These are phyloP conservation scores for Acromyrmex heyeri DNA, from an alignment of 1,140 invertebrate genomes.

Conservation along the genomic window DNA sequence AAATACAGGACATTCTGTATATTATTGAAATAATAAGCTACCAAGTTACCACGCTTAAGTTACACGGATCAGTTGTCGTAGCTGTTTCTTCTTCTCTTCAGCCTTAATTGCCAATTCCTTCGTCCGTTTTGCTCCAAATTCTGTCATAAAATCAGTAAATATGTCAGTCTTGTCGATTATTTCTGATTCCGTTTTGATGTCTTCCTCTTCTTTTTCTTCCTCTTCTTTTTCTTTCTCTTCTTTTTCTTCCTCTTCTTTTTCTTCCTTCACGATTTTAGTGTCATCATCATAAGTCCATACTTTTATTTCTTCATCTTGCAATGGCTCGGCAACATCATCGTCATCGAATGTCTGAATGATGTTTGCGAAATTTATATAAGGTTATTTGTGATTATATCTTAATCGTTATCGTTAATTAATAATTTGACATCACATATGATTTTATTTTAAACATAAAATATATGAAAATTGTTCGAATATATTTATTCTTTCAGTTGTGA, in stretches of 20 bases:
- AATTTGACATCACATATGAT: background rate
- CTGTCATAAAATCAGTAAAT: background rate
- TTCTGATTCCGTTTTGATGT: background rate
- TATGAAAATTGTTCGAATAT: background rate
- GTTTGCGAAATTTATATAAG: background rate
- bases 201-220: background rate
- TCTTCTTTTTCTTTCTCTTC: background rate
- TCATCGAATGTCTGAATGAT: background rate
- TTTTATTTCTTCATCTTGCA: background rate
- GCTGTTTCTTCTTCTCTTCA: slow-evolving; percentile 36
- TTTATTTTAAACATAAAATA: slow-evolving; percentile 9
- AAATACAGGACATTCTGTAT: slow-evolving; percentile 2
- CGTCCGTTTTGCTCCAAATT: slow-evolving; percentile 1
- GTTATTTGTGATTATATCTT: background rate
- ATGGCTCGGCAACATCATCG: slow-evolving; percentile 11
- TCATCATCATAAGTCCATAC: slow-evolving; percentile 33
- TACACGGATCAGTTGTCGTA: slow-evolving; percentile 70
- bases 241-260: slow-evolving; percentile 18
- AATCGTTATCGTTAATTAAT: background rate
- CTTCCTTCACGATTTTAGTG: slow-evolving; percentile 35
- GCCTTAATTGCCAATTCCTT: background rate
- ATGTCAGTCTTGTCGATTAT: slow-evolving; percentile 36
- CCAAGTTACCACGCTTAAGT: slow-evolving; percentile 48
- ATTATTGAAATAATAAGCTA: slow-evolving; percentile 7
- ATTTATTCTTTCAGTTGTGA: background rate